phyloP scores from a whole-genome alignment of 2,888 invertebrate genomes.

The Ennomos fuscantarius region DNA sequence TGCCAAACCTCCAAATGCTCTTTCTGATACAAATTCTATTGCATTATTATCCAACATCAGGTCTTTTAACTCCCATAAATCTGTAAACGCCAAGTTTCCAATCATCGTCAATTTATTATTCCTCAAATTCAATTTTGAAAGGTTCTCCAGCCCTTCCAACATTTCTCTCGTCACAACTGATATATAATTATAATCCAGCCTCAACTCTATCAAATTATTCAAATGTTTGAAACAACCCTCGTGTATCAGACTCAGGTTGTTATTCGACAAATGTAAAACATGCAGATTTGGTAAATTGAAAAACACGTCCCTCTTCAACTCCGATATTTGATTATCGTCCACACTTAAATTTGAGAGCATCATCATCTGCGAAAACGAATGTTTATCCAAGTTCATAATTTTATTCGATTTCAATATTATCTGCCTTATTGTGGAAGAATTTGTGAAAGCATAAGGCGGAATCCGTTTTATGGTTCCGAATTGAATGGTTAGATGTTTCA shows the following conservation, averaged over 20 bases:
- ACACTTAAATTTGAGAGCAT: constrained; percentile 89
- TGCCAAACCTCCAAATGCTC: constrained; percentile 90
- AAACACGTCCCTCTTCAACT: constrained; percentile 90
- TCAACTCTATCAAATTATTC: constrained; percentile 90
- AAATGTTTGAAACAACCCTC: constrained; percentile 93
- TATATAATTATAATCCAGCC: constrained; percentile 91
- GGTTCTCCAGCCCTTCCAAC: constrained; percentile 89
- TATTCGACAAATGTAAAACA: constrained; percentile 92
- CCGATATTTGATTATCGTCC: constrained; percentile 90
- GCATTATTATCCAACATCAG: constrained; percentile 88
- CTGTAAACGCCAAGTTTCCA: constrained; percentile 91
- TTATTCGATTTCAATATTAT: constrained; percentile 89
- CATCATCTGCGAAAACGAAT: constrained; percentile 90
- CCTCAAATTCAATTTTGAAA: constrained; percentile 89
- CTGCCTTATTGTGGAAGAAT: constrained; percentile 88
- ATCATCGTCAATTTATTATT: constrained; percentile 91
- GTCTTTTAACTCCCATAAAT: constrained; percentile 89
- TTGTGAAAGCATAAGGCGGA: constrained; percentile 90
- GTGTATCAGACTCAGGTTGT: constrained; percentile 93
- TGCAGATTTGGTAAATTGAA: constrained; percentile 89
- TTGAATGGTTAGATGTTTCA: constrained; percentile 89
- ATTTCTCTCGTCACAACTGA: constrained; percentile 91
- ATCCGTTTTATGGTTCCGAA: constrained; percentile 90
- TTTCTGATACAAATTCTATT: constrained; percentile 89
- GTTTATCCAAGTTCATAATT: constrained; percentile 87